These are phyloP conservation scores for Rapana venosa DNA, from an alignment of 2,888 invertebrate species.

Conservation along the genomic window DNA sequence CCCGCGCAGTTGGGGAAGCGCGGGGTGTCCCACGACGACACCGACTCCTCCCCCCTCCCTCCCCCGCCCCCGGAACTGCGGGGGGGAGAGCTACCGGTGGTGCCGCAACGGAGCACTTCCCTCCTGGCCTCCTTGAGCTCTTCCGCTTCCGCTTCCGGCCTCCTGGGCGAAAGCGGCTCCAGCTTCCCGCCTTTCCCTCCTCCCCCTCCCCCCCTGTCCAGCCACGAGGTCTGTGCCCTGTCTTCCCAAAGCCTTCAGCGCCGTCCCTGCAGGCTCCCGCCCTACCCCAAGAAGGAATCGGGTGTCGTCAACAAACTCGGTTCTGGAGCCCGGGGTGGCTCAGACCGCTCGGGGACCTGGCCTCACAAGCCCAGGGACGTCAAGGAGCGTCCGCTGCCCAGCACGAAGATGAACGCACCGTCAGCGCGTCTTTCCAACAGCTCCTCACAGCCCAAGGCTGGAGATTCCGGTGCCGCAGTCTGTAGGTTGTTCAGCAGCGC, in stretches of 20 bases:
- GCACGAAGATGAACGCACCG: neutral
- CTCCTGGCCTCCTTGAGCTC: neutral
- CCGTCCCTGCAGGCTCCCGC: neutral
- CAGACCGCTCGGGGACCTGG: neutral
- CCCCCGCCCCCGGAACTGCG: neutral
- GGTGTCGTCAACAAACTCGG: neutral
- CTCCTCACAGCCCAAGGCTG: no score
- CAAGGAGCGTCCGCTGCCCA: neutral
- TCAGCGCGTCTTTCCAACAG: neutral
- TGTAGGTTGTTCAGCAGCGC: neutral
- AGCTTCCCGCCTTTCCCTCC: neutral
- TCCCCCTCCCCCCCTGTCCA: constrained; percentile 1
- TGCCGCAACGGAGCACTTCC: neutral
- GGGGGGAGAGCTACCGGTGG: neutral
- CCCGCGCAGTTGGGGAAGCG: neutral
- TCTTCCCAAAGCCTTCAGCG: neutral
- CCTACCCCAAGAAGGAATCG: neutral
- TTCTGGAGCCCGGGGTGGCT: neutral
- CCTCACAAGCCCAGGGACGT: no score
- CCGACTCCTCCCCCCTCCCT: neutral
- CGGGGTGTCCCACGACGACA: neutral
- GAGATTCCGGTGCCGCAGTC: neutral
- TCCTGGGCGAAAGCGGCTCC: neutral
- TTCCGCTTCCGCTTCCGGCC: neutral
- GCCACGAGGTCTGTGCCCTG: neutral